These are phyloP conservation scores for Mus spicilegus DNA, from an alignment of 2,113 vertebrate genomes.

Conservation along the genomic window DNA sequence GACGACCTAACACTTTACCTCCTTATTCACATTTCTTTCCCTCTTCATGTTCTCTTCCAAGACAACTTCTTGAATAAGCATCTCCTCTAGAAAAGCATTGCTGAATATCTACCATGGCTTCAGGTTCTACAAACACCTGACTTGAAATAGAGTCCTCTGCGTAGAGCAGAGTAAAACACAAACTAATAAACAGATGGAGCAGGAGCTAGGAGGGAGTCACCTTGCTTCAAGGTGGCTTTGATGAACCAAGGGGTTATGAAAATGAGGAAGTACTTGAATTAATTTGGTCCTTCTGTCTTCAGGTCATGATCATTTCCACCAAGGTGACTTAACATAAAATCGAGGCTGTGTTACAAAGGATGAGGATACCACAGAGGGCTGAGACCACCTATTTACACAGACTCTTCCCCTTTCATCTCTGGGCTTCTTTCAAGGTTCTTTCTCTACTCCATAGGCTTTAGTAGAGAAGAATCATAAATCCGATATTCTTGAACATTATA, in stretches of 20 bases:
- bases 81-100: background rate
- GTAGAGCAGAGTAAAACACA: background rate
- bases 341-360: background rate
- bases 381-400: background rate
- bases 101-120: background rate
- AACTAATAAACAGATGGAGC: background rate
- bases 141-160: background rate
- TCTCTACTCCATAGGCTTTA: fast-evolving
- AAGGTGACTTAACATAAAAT: slow-evolving; percentile 18
- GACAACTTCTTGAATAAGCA: background rate
- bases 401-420: background rate
- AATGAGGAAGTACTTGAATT: slow-evolving; percentile 8
- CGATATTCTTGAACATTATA: background rate
- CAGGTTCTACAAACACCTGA: background rate
- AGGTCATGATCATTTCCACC: background rate
- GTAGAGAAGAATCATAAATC: background rate
- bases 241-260: background rate
- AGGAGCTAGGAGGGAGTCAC: background rate
- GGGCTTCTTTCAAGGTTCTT: background rate
- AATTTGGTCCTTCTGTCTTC: background rate
- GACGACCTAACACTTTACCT: background rate
- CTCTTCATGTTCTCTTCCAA: background rate
- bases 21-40: background rate
- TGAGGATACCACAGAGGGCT: background rate
- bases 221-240: background rate